A percentile compares a stretch with the other conserved stretches of the same genome.
Conservation (phyloP, 2,797 vertebrate genomes). For the Sebastolobus altivelis region DNA sequence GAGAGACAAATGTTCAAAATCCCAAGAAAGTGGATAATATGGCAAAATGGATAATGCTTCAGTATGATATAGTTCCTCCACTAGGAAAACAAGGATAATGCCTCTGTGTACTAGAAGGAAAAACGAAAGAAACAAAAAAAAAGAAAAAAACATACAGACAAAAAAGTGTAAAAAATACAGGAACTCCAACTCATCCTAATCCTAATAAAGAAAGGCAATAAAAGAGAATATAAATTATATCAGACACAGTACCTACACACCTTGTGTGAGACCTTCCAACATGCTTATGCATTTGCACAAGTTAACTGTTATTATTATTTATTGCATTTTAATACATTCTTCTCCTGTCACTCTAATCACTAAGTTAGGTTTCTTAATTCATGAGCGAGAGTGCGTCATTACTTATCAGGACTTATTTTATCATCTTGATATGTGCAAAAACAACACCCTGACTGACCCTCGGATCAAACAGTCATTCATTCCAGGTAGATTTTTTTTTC, state of each 20-base stretch:
- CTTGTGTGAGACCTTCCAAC: neutral
- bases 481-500: neutral
- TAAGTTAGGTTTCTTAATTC: neutral
- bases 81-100: neutral
- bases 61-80: neutral
- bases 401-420: conserved; percentile 14
- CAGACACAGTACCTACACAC: neutral
- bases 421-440: conserved; percentile 2
- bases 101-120: neutral
- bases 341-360: neutral
- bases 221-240: neutral
- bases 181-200: too few relatives aligned
- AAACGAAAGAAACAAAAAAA: neutral
- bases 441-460: conserved; percentile 12
- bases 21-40: neutral
- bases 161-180: neutral
- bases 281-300: neutral
- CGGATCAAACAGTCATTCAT: neutral
- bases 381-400: neutral
- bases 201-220: neutral
- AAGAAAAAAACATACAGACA: neutral
- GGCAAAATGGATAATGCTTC: neutral
- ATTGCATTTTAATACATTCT: neutral
- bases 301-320: neutral
- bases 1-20: neutral